Evolutionary conservation across 1,140 invertebrate genomes (phyloP), one percentile per base, ranked within the genome.

Genomic region (Scaptomyza hsui): DNA sequence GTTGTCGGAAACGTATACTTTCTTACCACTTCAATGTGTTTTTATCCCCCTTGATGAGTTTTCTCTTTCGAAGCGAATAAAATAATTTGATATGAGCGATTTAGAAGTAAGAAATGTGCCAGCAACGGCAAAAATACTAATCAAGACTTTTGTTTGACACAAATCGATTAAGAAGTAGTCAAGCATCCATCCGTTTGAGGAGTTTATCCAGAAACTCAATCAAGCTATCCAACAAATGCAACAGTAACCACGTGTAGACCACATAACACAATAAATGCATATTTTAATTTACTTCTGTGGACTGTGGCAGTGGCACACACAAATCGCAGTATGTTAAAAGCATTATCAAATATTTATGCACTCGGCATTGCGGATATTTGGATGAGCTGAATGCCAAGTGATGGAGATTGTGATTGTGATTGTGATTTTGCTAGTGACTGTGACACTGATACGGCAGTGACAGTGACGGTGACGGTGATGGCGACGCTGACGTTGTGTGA

Each of bases 271-370:
- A 70, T 63, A 37, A 56, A 57, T 51, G 37, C 37, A 60, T 44
- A 37, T 59, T 67, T 42, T 37, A 51, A 71, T 65, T 49, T 71
- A 71, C 45, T 71, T 42, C 24, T 41, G 69, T 32, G 48, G 15
- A 47, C n/a, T 32, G 26, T 29, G 37, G 47, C 45, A n/a, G n/a
- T n/a, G n/a, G n/a, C n/a, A n/a, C n/a, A 19, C 7, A 47, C 51
- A 63, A 73, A 70, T 70, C 65, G 57, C 24, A 47, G 65, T 53
- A 39, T 55, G 59, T 64, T 57, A 49, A 80, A 72, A 86, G 71
- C 75, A 78, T 82, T 72, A 69, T 86, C 67, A 86, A 86, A 86
- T 88, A 88, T 88, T 88, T 88, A 88, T 86, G 82, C 74, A 86
- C 45, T 69, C 82, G 61, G 77, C 81, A 85, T 68, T 85, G 81